Evolutionary conservation across 2,797 vertebrate species (phyloP), one percentile per base, ranked within the genome.

Genomic region (Myotis planiceps): DNA sequence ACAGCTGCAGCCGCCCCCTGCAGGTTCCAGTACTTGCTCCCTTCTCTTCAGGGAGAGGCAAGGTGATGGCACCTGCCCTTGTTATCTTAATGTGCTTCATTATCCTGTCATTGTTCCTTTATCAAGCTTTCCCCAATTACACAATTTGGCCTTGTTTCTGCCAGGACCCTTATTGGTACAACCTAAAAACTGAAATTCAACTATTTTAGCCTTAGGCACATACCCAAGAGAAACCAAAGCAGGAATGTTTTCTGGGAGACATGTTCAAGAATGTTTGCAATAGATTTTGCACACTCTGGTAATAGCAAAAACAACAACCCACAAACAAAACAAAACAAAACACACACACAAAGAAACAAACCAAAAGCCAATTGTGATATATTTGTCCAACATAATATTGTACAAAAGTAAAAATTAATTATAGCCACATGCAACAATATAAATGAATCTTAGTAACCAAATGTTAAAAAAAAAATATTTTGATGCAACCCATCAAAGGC

Each of bases 111-210:
- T 25, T 27, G 49, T 51, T 75, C 39, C 45, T 94, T 80, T 93
- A 49, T 27, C 74, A 74, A 85, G 58, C 27, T n/a, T 85, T 69
- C 19, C 55, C 85, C 80, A 87, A 0, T 80, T 88, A 90, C 39
- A 92, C 65, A 90, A 83, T 66, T 88, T 92, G 34, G 88, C 79
- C 88, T 79, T 82, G 82, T 49, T 84, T 27, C 68, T 92, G 42
- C 29, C 60, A 55, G 29, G 42, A 79, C 55, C n/a, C 39, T 90
- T 66, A 76, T 10, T 75, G 23, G 72, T 83, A 93, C 10, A 74
- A 66, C n/a, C 15, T 58, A 84, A 72, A 79, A 66, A 29, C 9
- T 58, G 81, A 76, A 96, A 92, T 51, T 81, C 66, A 95, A 25
- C 19, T 34, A 29, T 78, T 79, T 96, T 51, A 95, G 58, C 42